These are phyloP conservation scores for Tineola bisselliella DNA, from an alignment of 2,888 invertebrate species.

Conservation along the genomic window DNA sequence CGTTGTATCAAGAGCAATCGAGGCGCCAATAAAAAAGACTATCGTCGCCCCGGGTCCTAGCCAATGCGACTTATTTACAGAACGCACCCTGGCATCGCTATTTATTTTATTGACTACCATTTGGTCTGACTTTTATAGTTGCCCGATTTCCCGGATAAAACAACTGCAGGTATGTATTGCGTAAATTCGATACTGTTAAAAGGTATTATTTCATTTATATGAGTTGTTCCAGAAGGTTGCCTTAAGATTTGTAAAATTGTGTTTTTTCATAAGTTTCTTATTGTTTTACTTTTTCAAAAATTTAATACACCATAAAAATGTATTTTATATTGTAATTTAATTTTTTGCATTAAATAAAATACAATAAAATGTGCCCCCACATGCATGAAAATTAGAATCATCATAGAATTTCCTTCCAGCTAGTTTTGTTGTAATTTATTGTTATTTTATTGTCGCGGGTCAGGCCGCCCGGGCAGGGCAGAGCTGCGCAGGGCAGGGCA, in stretches of 20 bases:
- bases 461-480: constrained; percentile 23
- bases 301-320: too few relatives aligned
- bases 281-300: too few relatives aligned
- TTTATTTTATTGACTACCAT: constrained; percentile 69
- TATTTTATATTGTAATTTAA: too few relatives aligned
- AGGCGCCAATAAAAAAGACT: constrained; percentile 69
- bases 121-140: constrained; percentile 65
- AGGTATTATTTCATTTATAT: background rate
- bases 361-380: background rate
- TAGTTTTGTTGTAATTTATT: constrained; percentile 12
- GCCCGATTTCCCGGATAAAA: constrained; percentile 58
- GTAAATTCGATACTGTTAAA: background rate
- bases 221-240: too few relatives aligned
- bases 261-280: too few relatives aligned
- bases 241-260: too few relatives aligned
- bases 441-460: constrained; percentile 16
- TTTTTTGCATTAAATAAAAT: background rate
- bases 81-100: constrained; percentile 61
- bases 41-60: constrained; percentile 58
- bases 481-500: constrained; percentile 23
- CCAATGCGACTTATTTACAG: constrained; percentile 63
- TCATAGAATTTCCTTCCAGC: constrained; percentile 2
- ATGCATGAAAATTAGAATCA: background rate
- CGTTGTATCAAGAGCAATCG: constrained; percentile 58
- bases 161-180: constrained; percentile 48